Conservation (phyloP, 2,888 invertebrate genomes). For the Pegoplata infirma region DNA sequence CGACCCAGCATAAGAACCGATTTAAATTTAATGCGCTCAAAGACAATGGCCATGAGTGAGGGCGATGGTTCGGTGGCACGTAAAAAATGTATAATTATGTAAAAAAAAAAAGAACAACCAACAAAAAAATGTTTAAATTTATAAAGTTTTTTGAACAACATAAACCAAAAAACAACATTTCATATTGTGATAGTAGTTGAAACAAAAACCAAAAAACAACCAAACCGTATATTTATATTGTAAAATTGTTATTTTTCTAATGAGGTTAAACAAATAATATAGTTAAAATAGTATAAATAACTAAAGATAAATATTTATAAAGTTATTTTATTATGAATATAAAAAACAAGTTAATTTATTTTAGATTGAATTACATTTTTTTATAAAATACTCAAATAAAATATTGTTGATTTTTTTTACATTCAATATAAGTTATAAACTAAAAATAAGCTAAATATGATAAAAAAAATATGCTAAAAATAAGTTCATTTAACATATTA, state of each 20-base stretch:
- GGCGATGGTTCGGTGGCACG: constrained; percentile 79
- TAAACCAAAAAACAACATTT: constrained; percentile 16
- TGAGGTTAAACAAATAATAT: constrained; percentile 41
- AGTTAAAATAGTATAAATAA: constrained; percentile 12
- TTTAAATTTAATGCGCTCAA: constrained; percentile 91
- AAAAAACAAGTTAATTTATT: not conserved
- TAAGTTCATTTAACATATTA: too few species aligned
- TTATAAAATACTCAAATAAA: not conserved
- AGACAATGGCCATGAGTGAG: constrained; percentile 86
- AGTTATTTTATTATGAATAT: not conserved
- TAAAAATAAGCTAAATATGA: too few species aligned
- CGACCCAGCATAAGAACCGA: constrained; percentile 93
- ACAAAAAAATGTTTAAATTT: not conserved
- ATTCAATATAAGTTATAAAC: too few species aligned
- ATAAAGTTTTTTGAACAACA: not conserved
- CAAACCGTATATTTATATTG: not conserved
- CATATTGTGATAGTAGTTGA: constrained; percentile 63
- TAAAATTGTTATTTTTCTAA: constrained; percentile 58
- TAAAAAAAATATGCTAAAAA: too few species aligned
- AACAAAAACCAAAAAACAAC: constrained; percentile 1
- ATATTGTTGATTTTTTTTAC: constrained; percentile 6
- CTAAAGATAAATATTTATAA: too few species aligned
- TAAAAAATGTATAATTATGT: constrained; percentile 72
- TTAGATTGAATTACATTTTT: not conserved
- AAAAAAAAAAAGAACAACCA: too few species aligned